Evolutionary conservation across 2,113 vertebrate genomes (phyloP), one percentile per base, ranked within the genome.

Genomic region (Microcebus jonahi): DNA sequence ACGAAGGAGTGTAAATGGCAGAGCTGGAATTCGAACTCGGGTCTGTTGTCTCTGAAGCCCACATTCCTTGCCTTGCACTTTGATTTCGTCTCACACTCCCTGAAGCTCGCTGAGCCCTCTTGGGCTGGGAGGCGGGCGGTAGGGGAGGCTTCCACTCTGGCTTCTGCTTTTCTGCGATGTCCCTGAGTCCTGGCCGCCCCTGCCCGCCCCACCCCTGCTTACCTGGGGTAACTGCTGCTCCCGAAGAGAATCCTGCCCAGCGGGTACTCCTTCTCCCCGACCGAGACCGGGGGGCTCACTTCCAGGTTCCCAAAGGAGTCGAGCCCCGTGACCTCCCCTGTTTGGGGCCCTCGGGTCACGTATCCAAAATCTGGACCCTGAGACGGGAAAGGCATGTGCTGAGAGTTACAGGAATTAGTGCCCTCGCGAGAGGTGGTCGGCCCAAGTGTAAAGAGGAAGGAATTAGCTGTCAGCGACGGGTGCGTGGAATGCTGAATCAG

Each of bases 271-370:
- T 98, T 99, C 29, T 98, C 98, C 2, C 98, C 97, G 8, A 99
- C 99, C 0, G 97, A 99, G 94, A 99, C 99, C 0, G 99, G 99
- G 0, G 99, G 99, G 96, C 99, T 99, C 67, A 99, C 99, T 2
- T 99, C 99, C 98, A 99, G 98, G 90, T 99, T 99, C 29, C 99
- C 99, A 0, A 99, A 99, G 1, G 99, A 99, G 92, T 99, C 99
- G 3, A 99, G 97, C 85, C 98, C 98, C 82, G 82, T 98, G 53
- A 99, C 75, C 0, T 83, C 42, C 1, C 65, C 88, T 7, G 79
- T 21, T 0, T 86, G 13, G 0, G 98, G 83, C 9, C 96, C 82
- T 3, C 98, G 98, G 0, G 99, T 99, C 98, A 99, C 99, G 0
- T 99, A 99, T 90, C 99, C 99, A 59, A 99, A 99, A 97, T 99